Evolutionary conservation across 2,888 invertebrate species (phyloP).

Genomic region (Cephus nigrinus): DNA sequence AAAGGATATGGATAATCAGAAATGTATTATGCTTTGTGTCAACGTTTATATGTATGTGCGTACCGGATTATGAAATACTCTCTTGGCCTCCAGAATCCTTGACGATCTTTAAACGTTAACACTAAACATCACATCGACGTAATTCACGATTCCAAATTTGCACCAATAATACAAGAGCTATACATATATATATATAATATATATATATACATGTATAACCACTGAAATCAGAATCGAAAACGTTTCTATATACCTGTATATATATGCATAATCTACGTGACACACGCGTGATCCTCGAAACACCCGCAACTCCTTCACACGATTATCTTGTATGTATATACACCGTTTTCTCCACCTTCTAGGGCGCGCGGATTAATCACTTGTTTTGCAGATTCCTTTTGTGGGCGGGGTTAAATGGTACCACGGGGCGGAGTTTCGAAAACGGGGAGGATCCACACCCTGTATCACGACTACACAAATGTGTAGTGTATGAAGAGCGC

Average conservation of each 20-base stretch:
- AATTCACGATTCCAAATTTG: not conserved
- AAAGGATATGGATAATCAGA: not conserved
- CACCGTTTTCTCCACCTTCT: not conserved
- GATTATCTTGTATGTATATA: not conserved
- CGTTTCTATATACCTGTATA: not conserved
- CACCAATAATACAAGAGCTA: not conserved
- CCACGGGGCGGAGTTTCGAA: not conserved
- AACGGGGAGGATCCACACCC: slow-evolving; percentile 41
- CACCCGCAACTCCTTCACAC: not conserved
- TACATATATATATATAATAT: not conserved
- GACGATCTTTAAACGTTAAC: not conserved
- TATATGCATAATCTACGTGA: not conserved
- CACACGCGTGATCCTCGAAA: not conserved
- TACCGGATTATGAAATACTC: not conserved
- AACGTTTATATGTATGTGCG: not conserved
- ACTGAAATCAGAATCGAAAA: not conserved
- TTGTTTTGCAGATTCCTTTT: not conserved
- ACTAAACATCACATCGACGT: not conserved
- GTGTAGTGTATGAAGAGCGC: slow-evolving; percentile 64
- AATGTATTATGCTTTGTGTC: not conserved
- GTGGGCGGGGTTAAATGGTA: not conserved
- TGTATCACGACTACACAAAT: slow-evolving; percentile 60
- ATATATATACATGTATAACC: not conserved
- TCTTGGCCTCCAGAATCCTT: not conserved
- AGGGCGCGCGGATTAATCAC: not conserved